Evolutionary conservation across 2,888 invertebrate genomes (phyloP).

Genomic region (Caenorhabditis sp.): DNA sequence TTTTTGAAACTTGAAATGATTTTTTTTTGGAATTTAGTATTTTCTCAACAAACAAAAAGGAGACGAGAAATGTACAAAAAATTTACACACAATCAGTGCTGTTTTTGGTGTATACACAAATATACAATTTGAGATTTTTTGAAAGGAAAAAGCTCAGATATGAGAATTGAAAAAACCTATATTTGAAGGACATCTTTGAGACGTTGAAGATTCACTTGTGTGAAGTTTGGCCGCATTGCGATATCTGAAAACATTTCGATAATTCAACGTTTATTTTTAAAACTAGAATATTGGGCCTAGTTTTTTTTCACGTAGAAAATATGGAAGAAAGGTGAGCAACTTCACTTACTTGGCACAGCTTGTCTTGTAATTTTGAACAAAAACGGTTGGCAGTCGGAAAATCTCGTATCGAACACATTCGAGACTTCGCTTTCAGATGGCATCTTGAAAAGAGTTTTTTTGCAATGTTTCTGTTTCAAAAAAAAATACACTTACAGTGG

Average conservation of each 20-base stretch:
- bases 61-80: background rate
- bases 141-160: background rate
- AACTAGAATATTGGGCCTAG: background rate
- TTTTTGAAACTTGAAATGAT: background rate
- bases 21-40: background rate
- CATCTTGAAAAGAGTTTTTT: constrained; percentile 15
- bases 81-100: background rate
- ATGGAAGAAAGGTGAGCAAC: too few species aligned
- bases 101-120: background rate
- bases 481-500: constrained; percentile 78
- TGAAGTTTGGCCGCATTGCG: constrained; percentile 13
- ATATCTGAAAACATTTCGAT: constrained; percentile 42
- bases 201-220: constrained; percentile 23
- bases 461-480: background rate
- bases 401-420: constrained; percentile 90
- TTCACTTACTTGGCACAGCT: constrained; percentile 32
- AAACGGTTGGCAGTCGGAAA: constrained; percentile 93
- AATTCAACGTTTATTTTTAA: background rate
- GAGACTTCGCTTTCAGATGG: constrained; percentile 79
- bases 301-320: background rate
- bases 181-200: constrained; percentile 24
- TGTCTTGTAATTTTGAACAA: constrained; percentile 82
- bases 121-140: background rate
- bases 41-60: background rate
- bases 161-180: constrained; percentile 1